These are phyloP conservation scores for Brachionus rubens DNA, from an alignment of 1,140 invertebrate genomes.

Conservation along the genomic window DNA sequence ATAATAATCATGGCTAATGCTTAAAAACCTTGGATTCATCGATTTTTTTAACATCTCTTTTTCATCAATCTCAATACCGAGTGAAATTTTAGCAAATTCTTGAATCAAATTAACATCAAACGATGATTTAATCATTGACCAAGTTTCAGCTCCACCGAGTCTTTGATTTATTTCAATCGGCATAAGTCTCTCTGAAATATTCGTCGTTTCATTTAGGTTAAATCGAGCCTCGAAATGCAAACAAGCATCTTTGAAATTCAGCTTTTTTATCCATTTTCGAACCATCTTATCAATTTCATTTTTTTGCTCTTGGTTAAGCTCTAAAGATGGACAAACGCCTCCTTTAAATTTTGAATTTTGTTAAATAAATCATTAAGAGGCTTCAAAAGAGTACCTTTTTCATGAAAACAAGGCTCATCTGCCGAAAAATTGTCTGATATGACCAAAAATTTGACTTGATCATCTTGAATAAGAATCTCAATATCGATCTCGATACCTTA, in stretches of 20 bases:
- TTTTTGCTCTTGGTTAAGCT: not conserved
- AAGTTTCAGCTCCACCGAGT: conserved; percentile 11
- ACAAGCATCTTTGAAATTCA: conserved; percentile 1
- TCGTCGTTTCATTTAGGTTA: not conserved
- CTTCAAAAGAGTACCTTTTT: not conserved
- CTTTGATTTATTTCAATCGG: conserved; percentile 42
- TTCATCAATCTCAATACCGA: not conserved
- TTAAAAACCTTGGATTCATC: not conserved
- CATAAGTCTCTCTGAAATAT: conserved; percentile 1
- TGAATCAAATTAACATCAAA: conserved; percentile 20
- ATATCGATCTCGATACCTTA: conserved; percentile 31
- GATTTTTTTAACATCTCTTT: not conserved
- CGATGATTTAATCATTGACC: conserved; percentile 21
- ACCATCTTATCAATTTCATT: not conserved
- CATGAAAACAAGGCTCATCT: conserved; percentile 13
- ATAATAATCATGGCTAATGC: conserved; percentile 14
- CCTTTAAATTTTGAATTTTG: not conserved
- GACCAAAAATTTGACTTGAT: not conserved
- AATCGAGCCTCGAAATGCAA: conserved; percentile 33
- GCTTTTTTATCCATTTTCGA: not conserved
- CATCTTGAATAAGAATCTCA: conserved; percentile 41
- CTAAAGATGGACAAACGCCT: conserved; percentile 29
- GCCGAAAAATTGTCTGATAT: conserved; percentile 44
- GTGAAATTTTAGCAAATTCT: not conserved
- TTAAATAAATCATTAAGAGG: not conserved